These are phyloP conservation scores for Bubo blakistoni DNA, from an alignment of 2,113 vertebrate genomes.

Conservation along the genomic window DNA sequence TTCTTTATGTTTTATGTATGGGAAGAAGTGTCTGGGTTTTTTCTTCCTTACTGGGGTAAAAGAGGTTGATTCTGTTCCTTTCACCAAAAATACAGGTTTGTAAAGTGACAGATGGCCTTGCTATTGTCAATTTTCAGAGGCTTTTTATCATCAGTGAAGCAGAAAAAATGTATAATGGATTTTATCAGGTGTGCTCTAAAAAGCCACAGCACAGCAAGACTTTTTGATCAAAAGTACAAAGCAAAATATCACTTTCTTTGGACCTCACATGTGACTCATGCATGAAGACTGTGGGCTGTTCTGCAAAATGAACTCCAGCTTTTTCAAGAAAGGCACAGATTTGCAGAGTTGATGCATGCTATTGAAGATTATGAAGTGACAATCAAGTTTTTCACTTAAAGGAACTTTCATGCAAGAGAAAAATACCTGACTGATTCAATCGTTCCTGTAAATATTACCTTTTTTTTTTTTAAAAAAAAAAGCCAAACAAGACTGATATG, in stretches of 20 bases:
- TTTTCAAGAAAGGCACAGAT: background rate
- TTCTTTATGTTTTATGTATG: background rate
- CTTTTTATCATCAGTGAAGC: background rate
- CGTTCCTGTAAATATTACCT: background rate
- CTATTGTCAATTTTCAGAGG: background rate
- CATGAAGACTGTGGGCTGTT: background rate
- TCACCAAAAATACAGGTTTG: background rate
- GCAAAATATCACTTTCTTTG: background rate
- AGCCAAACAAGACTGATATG: background rate
- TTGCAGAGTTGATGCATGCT: background rate
- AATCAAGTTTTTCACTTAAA: background rate
- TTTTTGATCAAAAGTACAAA: background rate
- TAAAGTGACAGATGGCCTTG: background rate
- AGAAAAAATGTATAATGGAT: slow-evolving; percentile 2
- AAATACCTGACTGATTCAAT: background rate
- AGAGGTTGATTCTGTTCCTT: background rate
- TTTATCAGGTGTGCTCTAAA: slow-evolving; percentile 22
- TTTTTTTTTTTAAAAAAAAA: background rate
- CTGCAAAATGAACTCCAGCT: background rate
- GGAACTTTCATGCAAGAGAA: background rate
- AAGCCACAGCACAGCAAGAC: background rate
- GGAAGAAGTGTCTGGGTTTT: background rate
- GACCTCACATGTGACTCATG: background rate
- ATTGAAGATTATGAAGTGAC: background rate
- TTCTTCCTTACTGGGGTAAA: background rate